These are phyloP conservation scores for Eristalinus aeneus DNA, from an alignment of 2,888 invertebrate genomes.

Conservation along the genomic window DNA sequence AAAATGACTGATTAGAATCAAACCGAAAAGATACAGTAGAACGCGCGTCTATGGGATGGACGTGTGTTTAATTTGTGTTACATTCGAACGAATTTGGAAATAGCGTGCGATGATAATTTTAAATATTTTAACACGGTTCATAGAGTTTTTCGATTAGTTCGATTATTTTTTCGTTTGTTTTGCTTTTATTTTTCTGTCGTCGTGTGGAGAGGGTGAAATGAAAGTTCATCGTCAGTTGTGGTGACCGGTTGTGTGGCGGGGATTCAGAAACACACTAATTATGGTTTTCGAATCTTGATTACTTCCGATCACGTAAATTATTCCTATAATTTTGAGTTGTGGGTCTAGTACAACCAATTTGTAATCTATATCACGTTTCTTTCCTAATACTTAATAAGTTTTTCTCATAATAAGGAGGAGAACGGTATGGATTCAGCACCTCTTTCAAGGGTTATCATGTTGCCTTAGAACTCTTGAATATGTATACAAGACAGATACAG, in stretches of 20 bases:
- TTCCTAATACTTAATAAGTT: not conserved
- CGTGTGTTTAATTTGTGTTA: constrained; percentile 57
- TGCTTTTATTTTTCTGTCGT: constrained; percentile 15
- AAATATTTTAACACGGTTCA: constrained; percentile 68
- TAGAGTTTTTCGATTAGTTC: constrained; percentile 69
- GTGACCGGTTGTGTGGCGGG: not conserved
- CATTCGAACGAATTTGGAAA: constrained; percentile 61
- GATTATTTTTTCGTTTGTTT: constrained; percentile 50
- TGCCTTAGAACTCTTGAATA: not conserved
- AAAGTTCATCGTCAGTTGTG: constrained; percentile 34
- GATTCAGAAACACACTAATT: constrained; percentile 38
- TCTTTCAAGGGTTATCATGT: constrained; percentile 25
- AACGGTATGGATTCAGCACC: not conserved
- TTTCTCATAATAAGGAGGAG: not conserved
- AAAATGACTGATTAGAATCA: constrained; percentile 62
- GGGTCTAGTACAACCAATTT: not conserved
- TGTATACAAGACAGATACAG: not conserved
- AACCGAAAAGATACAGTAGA: constrained; percentile 2
- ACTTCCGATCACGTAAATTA: constrained; percentile 72
- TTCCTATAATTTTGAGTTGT: constrained; percentile 42
- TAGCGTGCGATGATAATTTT: constrained; percentile 69
- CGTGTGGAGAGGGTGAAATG: constrained; percentile 31
- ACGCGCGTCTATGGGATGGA: constrained; percentile 1
- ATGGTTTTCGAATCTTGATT: constrained; percentile 63
- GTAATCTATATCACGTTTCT: not conserved